Conservation (phyloP, 2,888 invertebrate species). For the Andrena minutula region DNA sequence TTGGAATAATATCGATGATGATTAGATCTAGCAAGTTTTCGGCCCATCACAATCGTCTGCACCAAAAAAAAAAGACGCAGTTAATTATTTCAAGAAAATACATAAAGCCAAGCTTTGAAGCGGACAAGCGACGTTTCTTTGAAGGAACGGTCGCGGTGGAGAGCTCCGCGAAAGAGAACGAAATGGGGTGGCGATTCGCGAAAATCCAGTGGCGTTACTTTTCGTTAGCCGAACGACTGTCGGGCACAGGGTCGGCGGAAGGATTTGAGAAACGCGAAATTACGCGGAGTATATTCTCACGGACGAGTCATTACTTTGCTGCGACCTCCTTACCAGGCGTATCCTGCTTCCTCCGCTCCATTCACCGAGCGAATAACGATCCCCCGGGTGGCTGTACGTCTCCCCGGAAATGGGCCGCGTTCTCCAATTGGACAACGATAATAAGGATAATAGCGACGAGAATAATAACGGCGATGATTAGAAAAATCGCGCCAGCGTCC, state of each 20-base stretch:
- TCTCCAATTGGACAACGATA: constrained; percentile 68
- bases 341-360: constrained; percentile 37
- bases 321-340: constrained; percentile 68
- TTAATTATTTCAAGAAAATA: no score
- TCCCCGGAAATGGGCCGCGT: constrained; percentile 72
- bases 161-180: background rate
- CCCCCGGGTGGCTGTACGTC: constrained; percentile 73
- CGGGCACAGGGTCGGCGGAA: constrained; percentile 51
- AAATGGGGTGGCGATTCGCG: constrained; percentile 26
- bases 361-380: constrained; percentile 70
- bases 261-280: constrained; percentile 75
- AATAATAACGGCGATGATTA: constrained; percentile 63
- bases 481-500: constrained; percentile 48
- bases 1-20: background rate
- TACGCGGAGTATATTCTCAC: constrained; percentile 75
- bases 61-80: no score
- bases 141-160: background rate
- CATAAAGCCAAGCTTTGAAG: background rate
- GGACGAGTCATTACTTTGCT: constrained; percentile 71
- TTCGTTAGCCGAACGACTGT: constrained; percentile 42
- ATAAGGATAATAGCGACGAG: constrained; percentile 65
- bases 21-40: no score
- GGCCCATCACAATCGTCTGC: no score
- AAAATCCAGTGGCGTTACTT: constrained; percentile 36
- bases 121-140: background rate